These are phyloP conservation scores for Adelphocoris suturalis DNA, from an alignment of 2,888 invertebrate genomes.

Conservation along the genomic window DNA sequence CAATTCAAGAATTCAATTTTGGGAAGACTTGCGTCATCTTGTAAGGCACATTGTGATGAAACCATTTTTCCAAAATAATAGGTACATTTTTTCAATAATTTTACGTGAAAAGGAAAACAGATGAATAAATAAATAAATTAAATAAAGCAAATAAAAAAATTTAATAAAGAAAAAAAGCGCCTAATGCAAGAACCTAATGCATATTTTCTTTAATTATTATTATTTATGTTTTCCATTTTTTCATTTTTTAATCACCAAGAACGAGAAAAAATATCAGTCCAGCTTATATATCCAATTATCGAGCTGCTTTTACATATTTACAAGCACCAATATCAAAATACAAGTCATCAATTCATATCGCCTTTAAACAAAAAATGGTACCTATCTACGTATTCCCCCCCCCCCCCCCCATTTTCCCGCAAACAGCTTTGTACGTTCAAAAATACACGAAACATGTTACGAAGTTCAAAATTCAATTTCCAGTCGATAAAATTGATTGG, in stretches of 20 bases:
- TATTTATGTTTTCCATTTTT: neutral
- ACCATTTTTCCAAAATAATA: neutral
- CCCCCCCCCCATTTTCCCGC: too few species aligned
- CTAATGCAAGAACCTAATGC: conserved; percentile 20
- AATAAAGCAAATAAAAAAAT: neutral
- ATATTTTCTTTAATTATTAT: neutral
- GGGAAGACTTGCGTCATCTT: conserved; percentile 8
- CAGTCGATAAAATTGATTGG: too few species aligned
- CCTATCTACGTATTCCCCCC: neutral
- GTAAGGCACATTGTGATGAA: conserved; percentile 44
- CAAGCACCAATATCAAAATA: conserved; percentile 32
- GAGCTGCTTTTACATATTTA: conserved; percentile 38
- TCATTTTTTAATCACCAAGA: neutral
- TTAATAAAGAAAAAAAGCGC: conserved; percentile 2
- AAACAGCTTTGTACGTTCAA: too few species aligned
- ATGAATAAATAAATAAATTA: neutral
- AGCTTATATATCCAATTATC: conserved; percentile 7
- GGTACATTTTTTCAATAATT: neutral
- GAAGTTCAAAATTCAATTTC: too few species aligned
- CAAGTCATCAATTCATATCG: neutral
- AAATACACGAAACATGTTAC: too few species aligned
- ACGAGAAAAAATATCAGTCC: conserved; percentile 41
- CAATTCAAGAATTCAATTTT: neutral
- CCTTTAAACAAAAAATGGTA: neutral
- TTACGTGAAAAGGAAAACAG: neutral